These are phyloP conservation scores for Drosophila willistoni DNA, from an alignment of 1,140 invertebrate species.

Conservation along the genomic window DNA sequence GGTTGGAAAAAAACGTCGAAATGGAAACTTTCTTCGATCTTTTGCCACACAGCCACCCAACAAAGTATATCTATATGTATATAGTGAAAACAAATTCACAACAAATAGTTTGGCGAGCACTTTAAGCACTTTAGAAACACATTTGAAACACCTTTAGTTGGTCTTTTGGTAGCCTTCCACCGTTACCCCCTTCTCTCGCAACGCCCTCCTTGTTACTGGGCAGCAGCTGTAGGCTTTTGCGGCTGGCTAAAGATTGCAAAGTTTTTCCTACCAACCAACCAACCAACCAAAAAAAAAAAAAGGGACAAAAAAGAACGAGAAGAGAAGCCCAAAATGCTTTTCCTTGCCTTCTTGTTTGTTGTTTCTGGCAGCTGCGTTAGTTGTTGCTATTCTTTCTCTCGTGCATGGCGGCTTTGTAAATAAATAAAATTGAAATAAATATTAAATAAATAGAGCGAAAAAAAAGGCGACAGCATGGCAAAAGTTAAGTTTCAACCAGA, in stretches of 20 bases:
- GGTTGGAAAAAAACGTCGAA: conserved; percentile 10
- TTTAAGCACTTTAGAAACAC: conserved; percentile 73
- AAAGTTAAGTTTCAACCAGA: conserved; percentile 10
- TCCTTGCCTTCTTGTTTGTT: conserved; percentile 10
- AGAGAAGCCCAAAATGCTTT: conserved; percentile 4
- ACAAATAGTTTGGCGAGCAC: conserved; percentile 70
- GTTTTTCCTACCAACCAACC: conserved; percentile 9
- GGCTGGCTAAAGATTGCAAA: conserved; percentile 38
- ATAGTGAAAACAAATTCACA: conserved; percentile 46
- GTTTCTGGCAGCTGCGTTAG: conserved; percentile 18
- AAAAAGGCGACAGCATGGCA: background rate
- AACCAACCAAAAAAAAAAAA: background rate
- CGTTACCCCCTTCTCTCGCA: background rate
- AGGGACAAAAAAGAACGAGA: background rate
- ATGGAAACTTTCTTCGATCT: conserved; percentile 73
- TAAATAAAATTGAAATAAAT: conserved; percentile 79
- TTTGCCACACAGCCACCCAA: conserved; percentile 23
- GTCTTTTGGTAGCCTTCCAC: conserved; percentile 55
- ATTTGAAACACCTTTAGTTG: conserved; percentile 76
- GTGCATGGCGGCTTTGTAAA: conserved; percentile 50
- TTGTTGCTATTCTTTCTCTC: conserved; percentile 33
- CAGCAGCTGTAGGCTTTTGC: conserved; percentile 28
- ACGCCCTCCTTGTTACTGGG: background rate
- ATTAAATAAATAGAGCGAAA: conserved; percentile 74
- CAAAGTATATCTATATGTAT: background rate